phyloP scores from a whole-genome alignment of 2,888 invertebrate genomes.

The Suillia variegata region DNA sequence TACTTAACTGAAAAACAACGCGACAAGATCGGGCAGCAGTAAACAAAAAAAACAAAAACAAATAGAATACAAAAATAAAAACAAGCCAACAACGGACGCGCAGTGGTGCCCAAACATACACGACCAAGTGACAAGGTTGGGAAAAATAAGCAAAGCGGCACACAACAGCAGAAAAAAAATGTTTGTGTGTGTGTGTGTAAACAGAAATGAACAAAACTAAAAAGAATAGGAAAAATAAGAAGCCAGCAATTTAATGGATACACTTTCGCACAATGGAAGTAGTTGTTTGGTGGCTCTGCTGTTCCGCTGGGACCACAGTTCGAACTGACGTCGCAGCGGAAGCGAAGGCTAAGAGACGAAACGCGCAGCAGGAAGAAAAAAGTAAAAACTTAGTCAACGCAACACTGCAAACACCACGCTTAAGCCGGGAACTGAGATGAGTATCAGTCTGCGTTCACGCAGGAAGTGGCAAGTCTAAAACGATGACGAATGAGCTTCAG shows the following conservation, averaged over 20 bases:
- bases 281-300: too few species aligned
- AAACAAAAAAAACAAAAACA: background rate
- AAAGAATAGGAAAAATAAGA: background rate
- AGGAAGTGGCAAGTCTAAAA: slow-evolving; percentile 3
- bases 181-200: too few species aligned
- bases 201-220: background rate
- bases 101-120: background rate
- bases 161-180: too few species aligned
- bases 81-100: background rate
- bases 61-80: background rate
- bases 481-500: background rate
- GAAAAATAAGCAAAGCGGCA: too few species aligned
- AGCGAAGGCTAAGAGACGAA: background rate
- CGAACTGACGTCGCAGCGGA: background rate
- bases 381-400: background rate
- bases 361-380: background rate
- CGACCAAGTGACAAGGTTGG: background rate
- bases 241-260: background rate
- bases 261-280: slow-evolving; percentile 1
- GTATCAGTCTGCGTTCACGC: too few species aligned
- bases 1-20: too few species aligned
- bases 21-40: background rate
- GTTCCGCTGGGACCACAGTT: background rate
- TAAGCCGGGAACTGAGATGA: too few species aligned
- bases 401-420: background rate